A percentile compares a stretch with the other conserved stretches of the same genome.
These are phyloP conservation scores for Hemibagrus wyckioides DNA, from an alignment of 2,113 vertebrate genomes.

Conservation along the genomic window DNA sequence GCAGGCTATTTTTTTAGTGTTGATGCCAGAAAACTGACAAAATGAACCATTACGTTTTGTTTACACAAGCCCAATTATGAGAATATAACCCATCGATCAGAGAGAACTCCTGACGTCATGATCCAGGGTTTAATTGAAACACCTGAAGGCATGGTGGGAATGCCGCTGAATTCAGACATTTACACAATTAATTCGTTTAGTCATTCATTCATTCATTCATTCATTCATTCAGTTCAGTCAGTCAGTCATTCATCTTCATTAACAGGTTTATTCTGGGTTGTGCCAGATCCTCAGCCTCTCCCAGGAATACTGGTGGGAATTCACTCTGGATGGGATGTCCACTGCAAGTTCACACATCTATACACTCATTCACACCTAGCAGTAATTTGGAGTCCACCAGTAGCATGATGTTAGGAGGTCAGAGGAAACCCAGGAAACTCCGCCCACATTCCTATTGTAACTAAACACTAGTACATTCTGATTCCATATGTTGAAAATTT, in stretches of 20 bases:
- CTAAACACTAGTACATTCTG: not conserved
- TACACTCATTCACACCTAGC: not conserved
- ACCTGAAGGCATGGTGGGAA: constrained; percentile 11
- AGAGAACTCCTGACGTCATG: constrained; percentile 20
- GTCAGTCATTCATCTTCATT: not conserved
- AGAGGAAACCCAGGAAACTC: not conserved
- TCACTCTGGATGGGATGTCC: not conserved
- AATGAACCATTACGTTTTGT: constrained; percentile 45
- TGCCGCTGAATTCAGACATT: not conserved
- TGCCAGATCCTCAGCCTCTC: not conserved
- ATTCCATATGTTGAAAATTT: not conserved
- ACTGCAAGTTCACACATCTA: not conserved
- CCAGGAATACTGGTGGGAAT: not conserved
- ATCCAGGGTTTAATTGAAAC: not conserved
- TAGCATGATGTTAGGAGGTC: not conserved
- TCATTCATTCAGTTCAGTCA: not conserved
- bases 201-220: not conserved
- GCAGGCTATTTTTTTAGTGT: constrained; percentile 47
- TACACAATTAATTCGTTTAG: not conserved
- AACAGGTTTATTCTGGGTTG: not conserved
- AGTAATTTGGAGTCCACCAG: not conserved
- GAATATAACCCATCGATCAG: constrained; percentile 50
- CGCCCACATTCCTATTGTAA: not conserved
- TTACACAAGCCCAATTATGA: constrained; percentile 42
- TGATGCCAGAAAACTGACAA: constrained; percentile 48